Percentiles rank a stretch among this genome's conserved stretches.
Evolutionary conservation across 2,888 invertebrate species (phyloP).

Genomic region (Drepanosiphum platanoidis): DNA sequence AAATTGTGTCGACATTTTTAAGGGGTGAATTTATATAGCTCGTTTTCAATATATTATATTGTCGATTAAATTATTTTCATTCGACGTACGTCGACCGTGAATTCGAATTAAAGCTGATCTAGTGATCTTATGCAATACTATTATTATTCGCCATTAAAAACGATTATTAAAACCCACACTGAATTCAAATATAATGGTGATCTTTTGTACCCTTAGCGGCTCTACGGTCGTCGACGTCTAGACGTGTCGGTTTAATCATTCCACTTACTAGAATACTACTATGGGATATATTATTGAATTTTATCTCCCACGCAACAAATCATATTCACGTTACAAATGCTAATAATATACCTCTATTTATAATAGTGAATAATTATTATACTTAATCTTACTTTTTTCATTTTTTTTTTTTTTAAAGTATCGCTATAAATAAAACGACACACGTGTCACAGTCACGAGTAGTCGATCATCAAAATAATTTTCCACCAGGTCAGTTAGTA

Average conservation of each 20-base stretch:
- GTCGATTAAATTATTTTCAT: neutral
- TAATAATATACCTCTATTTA: neutral
- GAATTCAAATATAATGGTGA: constrained; percentile 21
- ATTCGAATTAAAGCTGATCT: too few species aligned
- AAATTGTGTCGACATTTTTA: neutral
- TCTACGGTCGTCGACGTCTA: constrained; percentile 39
- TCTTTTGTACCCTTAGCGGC: neutral
- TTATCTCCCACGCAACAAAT: neutral
- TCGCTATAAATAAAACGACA: neutral
- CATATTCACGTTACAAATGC: neutral
- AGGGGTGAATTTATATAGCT: neutral
- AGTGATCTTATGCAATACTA: too few species aligned
- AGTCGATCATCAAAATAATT: constrained; percentile 2
- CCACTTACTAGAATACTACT: constrained; percentile 2
- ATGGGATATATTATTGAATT: neutral
- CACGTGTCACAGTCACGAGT: neutral
- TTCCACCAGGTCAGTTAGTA: constrained; percentile 34
- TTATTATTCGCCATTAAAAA: neutral
- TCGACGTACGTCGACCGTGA: neutral
- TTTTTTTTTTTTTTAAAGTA: neutral
- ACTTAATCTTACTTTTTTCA: neutral
- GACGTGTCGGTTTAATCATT: constrained; percentile 33
- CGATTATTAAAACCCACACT: neutral
- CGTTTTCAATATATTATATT: too few species aligned
- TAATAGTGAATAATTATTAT: neutral